Evolutionary conservation across 2,797 vertebrate genomes (phyloP), one percentile per base, ranked within the genome.

Genomic region (Naso thynnoides): DNA sequence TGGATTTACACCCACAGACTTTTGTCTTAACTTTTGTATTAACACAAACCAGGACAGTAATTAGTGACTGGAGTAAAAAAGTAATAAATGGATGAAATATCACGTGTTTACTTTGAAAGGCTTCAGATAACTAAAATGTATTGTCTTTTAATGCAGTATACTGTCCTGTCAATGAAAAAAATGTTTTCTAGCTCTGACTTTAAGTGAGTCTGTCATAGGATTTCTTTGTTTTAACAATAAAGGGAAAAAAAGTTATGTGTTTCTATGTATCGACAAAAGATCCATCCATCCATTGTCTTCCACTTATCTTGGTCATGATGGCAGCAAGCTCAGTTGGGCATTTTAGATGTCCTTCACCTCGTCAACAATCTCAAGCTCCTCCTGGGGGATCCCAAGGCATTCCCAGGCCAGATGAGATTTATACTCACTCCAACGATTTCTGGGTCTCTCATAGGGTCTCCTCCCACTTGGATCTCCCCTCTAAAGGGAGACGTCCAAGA

Each of bases 161-260:
- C 33, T 24, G 33, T 71, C 63, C 65, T 58, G 23, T 6, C 15
- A 44, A 36, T 61, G n/a, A 23, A 70, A 47, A 49, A 13, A 27
- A 6, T 50, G 27, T 66, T 81, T 67, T 73, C 2, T 55, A 59
- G 9, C 18, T 50, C 14, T 27, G 18, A 38, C 72, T 73, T 65
- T 5, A 50, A 49, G 27, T n/a, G 0, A 62, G 36, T 36, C 21
- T 70, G 18, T 39, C 59, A 70, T 19, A 44, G 19, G 4, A 33
- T 31, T 26, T 79, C 13, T 56, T 55, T 67, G 27, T 58, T 65
- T 73, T 75, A 67, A 56, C 70, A 86, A 83, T 83, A 78, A 86
- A 86, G 39, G 16, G 47, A 78, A 1, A 29, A 66, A 42, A 29
- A 9, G 7, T 21, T 1, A 23, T 10, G 21, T 49, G 14, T 79